Evolutionary conservation across 92 coral and sea anemone species (phyloP), one percentile per base, ranked within the genome.

Genomic region (Epizoanthus stellaris): DNA sequence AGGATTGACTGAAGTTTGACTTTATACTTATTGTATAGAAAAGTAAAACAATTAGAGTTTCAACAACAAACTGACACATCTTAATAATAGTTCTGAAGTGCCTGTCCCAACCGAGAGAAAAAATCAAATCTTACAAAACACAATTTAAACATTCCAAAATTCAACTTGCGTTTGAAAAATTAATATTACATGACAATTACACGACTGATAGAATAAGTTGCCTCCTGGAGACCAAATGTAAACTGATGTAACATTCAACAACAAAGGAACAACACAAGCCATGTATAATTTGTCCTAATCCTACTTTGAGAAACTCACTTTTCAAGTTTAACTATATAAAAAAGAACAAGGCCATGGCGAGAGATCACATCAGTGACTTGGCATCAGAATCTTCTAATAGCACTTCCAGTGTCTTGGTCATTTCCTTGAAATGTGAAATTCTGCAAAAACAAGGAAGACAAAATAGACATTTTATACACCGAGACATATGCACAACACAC

Each of bases 311-410:
- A 77, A 79, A 79, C 71, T 70, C 45, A 47, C 43, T 77, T 79
- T 70, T 70, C 64, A 64, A 70, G 64, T 54, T 40, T 23, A 36
- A 59, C 57, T 60, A 43, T 20, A 61, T 61, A 62, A 79, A 76
- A 71, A 79, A 63, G 61, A 45, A 63, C 72, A 62, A 23, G 21
- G 73, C 43, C 45, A 76, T 3, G 77, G 30, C 39, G 30, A 47
- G 72, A 47, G 60, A 67, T 42, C 67, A 82, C 86, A 82, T 91
- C 45, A 91, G 87, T 54, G 93, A 84, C 91, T 94, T 94, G 70
- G 90, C 88, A 86, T 94, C 98, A 16, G 98, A 94, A 52, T 92
- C 98, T 52, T 95, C 98, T 66, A 94, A 87, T 36, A 94, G 81
- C 34, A 88, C 77, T 83, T 92, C 98, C 69, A 94, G 85, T 20